phyloP scores from a whole-genome alignment of 2,113 vertebrate genomes.

The Capra hircus region DNA sequence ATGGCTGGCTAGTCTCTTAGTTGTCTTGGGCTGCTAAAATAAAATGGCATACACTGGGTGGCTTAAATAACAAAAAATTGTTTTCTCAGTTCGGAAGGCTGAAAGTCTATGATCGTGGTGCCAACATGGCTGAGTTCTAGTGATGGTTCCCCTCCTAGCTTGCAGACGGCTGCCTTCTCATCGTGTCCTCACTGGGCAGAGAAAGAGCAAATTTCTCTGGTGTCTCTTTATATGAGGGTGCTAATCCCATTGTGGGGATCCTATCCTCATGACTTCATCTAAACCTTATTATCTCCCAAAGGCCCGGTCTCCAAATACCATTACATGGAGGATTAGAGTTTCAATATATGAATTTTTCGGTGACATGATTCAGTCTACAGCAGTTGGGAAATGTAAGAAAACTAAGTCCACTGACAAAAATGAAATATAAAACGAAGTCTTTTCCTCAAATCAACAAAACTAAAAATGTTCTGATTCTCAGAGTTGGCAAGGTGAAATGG shows the following conservation, averaged over 20 bases:
- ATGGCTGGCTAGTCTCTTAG: neutral
- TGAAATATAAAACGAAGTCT: neutral
- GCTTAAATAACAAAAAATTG: neutral
- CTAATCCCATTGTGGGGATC: neutral
- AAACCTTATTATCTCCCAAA: neutral
- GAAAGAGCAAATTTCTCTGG: neutral
- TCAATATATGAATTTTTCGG: neutral
- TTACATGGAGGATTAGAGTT: neutral
- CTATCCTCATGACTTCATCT: neutral
- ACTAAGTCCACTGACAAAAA: neutral
- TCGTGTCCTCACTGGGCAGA: neutral
- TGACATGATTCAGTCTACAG: neutral
- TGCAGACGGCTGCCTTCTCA: neutral
- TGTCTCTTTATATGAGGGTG: neutral
- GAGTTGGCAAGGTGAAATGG: neutral
- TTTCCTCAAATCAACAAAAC: neutral
- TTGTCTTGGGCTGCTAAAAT: neutral
- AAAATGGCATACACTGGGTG: neutral
- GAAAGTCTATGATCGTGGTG: neutral
- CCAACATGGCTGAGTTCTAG: neutral
- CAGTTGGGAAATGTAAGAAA: neutral
- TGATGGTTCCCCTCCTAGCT: neutral
- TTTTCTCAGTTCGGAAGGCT: neutral
- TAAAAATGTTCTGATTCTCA: neutral
- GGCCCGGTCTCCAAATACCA: neutral